These are phyloP conservation scores for Epinephelus awoara DNA, from an alignment of 2,797 vertebrate genomes.

Conservation along the genomic window DNA sequence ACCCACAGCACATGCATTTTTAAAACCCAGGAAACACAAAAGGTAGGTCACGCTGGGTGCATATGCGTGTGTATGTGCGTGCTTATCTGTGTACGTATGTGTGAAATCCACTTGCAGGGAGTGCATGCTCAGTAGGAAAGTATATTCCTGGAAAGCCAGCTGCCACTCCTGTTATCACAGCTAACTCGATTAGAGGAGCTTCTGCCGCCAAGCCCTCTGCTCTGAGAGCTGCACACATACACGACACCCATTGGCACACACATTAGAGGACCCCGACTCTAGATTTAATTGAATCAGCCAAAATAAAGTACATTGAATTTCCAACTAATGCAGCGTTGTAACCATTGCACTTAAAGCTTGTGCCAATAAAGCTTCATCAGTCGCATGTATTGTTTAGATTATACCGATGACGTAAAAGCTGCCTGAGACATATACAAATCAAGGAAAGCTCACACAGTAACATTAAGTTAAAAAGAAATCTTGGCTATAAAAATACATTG, in stretches of 20 bases:
- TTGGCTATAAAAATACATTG: neutral
- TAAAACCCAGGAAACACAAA: slow-evolving; percentile 46
- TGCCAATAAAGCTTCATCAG: slow-evolving; percentile 22
- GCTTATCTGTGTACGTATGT: slow-evolving; percentile 28
- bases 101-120: slow-evolving; percentile 57
- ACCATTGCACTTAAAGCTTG: slow-evolving; percentile 23
- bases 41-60: slow-evolving; percentile 36
- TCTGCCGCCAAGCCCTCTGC: slow-evolving; percentile 48
- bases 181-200: slow-evolving; percentile 76
- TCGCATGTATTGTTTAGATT: neutral
- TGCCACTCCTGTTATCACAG: slow-evolving; percentile 72
- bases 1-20: slow-evolving; percentile 54
- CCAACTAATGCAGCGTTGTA: slow-evolving; percentile 13
- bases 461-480: neutral
- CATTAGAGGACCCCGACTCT: slow-evolving; percentile 1
- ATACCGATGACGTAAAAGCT: neutral
- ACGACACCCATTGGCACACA: slow-evolving; percentile 6
- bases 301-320: slow-evolving; percentile 39
- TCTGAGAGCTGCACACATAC: slow-evolving; percentile 24
- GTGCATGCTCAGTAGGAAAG: slow-evolving; percentile 53
- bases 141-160: slow-evolving; percentile 79
- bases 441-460: neutral
- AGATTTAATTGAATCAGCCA: slow-evolving; percentile 45
- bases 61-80: slow-evolving; percentile 17
- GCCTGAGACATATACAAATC: neutral